Evolutionary conservation across 2,888 invertebrate genomes (phyloP).

Genomic region (Agrypnus murinus): DNA sequence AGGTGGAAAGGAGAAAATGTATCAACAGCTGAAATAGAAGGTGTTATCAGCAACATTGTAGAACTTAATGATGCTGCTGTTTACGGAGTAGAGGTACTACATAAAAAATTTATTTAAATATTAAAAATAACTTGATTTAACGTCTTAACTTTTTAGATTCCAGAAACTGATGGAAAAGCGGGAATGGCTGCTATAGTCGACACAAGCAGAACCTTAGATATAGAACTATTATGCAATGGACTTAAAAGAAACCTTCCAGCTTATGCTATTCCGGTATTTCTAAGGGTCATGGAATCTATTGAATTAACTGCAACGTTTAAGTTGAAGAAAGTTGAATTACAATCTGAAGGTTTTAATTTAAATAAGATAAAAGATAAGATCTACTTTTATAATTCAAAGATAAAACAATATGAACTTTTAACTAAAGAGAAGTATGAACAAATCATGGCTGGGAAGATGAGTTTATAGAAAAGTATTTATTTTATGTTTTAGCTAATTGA

Average conservation of each 20-base stretch:
- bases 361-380: constrained; percentile 82
- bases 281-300: constrained; percentile 84
- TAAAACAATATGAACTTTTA: constrained; percentile 62
- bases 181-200: constrained; percentile 96
- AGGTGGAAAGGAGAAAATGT: constrained; percentile 98
- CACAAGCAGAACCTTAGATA: constrained; percentile 75
- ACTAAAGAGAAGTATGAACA: constrained; percentile 63
- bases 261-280: constrained; percentile 93
- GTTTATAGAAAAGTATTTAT: constrained; percentile 18
- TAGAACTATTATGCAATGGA: constrained; percentile 77
- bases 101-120: no score
- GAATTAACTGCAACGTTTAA: constrained; percentile 95
- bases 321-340: constrained; percentile 90
- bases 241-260: constrained; percentile 83
- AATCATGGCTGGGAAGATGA: constrained; percentile 61
- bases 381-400: constrained; percentile 75
- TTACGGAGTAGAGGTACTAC: constrained; percentile 90
- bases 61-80: constrained; percentile 84
- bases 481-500: no score
- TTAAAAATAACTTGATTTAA: no score
- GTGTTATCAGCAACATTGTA: constrained; percentile 85
- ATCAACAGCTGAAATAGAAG: constrained; percentile 96
- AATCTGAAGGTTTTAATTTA: constrained; percentile 88
- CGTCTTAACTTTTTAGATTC: constrained; percentile 74
- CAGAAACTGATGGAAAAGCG: constrained; percentile 88